Percentiles rank a stretch among this genome's conserved stretches.
Conservation (phyloP, 2,797 vertebrate genomes). For the Trachops cirrhosus region DNA sequence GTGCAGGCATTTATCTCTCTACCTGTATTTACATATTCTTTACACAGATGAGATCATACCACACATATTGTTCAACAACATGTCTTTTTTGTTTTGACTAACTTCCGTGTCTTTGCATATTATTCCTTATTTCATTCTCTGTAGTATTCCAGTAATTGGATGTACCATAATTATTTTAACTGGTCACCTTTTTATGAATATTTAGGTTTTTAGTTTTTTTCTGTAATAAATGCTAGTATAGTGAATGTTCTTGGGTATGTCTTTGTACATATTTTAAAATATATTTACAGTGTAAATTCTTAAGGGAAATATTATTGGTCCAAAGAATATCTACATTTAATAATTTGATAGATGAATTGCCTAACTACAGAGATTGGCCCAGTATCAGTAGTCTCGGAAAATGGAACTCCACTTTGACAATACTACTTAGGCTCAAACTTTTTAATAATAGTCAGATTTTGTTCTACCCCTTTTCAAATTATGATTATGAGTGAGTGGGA, state of each 20-base stretch:
- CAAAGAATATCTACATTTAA: not conserved
- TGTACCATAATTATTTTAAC: slow-evolving; percentile 9
- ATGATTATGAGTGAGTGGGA: not conserved
- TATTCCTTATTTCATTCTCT: not conserved
- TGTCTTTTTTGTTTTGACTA: slow-evolving; percentile 2
- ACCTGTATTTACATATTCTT: not conserved
- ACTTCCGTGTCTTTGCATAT: not conserved
- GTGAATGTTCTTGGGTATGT: not conserved
- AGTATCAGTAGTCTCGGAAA: not conserved
- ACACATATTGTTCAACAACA: not conserved
- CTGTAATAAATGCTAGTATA: not conserved
- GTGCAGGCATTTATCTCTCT: not conserved
- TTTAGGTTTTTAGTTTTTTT: slow-evolving; percentile 7
- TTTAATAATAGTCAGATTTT: not conserved
- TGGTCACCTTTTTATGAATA: not conserved
- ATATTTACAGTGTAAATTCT: not conserved
- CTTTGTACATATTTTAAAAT: slow-evolving; percentile 21
- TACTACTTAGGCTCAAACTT: not conserved
- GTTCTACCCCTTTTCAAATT: not conserved
- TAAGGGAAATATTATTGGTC: not conserved
- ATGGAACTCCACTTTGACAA: not conserved
- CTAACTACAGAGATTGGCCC: not conserved
- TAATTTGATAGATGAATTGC: slow-evolving; percentile 11
- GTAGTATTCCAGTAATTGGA: not conserved
- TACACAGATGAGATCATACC: not conserved